Evolutionary conservation across 2,113 vertebrate species (phyloP), one percentile per base, ranked within the genome.

Genomic region (Lampris incognitus): DNA sequence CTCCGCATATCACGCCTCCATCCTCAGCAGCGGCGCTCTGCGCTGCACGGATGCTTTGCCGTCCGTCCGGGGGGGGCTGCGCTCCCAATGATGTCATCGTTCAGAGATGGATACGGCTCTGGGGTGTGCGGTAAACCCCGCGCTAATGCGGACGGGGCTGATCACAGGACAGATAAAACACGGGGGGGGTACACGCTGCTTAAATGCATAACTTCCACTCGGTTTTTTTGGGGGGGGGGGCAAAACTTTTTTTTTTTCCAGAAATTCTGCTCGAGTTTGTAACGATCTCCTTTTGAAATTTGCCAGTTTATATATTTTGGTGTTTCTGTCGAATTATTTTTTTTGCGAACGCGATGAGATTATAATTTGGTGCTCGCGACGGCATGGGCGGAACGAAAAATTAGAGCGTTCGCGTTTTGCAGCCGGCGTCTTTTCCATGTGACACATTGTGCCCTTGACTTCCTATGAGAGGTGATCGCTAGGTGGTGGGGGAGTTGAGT

Each of bases 81-180:
- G 71, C 62, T 74, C 85, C 8, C 80, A 72, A 89, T 91, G 91
- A 92, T 83, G 89, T 92, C 91, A 91, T 83, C 88, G 85, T 72
- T 13, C 76, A 2, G 5, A 48, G 44, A 36, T 36, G 6, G 48
- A n/a, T 44, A 48, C 4, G 9, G 56, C 36, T 58, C 7, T 52
- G 11, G 3, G 3, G 13, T 56, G 36, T 11, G 4, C 50, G 24
- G 24, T 24, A 24, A 24, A 24, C 24, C 24, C 24, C 24, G 24
- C 24, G 24, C 24, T 24, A 0, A 24, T 24, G 24, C 24, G 24
- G 24, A 24, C 24, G 24, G 24, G 24, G 24, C 24, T 24, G 24
- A 24, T 24, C 24, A 24, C 24, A 24, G 24, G 24, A 24, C 24
- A 24, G 24, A 24, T 24, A 24, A 24, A 24, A 24, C 24, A 24